Evolutionary conservation across 2,888 invertebrate genomes (phyloP), one percentile per base, ranked within the genome.

Genomic region (Lycocerus yunnanus): DNA sequence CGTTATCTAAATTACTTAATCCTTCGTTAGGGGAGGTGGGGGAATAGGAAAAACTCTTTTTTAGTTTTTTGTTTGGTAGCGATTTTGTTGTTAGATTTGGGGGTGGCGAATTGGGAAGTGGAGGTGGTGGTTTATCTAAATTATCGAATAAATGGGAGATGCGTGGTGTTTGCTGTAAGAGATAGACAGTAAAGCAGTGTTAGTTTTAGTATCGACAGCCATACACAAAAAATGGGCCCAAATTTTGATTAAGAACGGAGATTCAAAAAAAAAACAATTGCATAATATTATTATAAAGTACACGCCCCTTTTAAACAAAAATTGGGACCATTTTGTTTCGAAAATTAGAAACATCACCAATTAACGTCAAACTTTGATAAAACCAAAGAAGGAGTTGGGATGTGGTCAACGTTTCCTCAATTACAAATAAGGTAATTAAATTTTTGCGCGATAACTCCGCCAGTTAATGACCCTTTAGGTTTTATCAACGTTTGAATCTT

Each of bases 131-230:
- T 75, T 77, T 81, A 74, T 82, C 80, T 80, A 78, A 78, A 75
- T 79, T 81, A 80, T 81, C 78, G 77, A 81, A 69, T 68, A 79
- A 80, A 73, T 73, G 75, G 76, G 78, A 74, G 73, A 76, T 76
- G 80, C 78, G 81, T 78, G 83, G 83, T 83, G 84, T 83, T 81
- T 85, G 86, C 86, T 86, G 86, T 84, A 86, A 86, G 85, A 86
- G 81, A 85, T 83, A 84, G 82, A 85, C 79, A 85, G 85, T 84
- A 84, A 85, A 86, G 85, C 85, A 83, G 82, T 84, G 86, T 86
- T 86, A 86, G 85, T 85, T 82, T 61, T 79, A 78, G 81, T 82
- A 81, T 83, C 80, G 78, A 79, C 78, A 80, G 77, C 79, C 76
- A 72, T 69, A 67, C 68, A 68, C 27, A 43, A 43, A n/a, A 43